Conservation (phyloP, 2,797 vertebrate species). For the Oreortyx pictus region DNA sequence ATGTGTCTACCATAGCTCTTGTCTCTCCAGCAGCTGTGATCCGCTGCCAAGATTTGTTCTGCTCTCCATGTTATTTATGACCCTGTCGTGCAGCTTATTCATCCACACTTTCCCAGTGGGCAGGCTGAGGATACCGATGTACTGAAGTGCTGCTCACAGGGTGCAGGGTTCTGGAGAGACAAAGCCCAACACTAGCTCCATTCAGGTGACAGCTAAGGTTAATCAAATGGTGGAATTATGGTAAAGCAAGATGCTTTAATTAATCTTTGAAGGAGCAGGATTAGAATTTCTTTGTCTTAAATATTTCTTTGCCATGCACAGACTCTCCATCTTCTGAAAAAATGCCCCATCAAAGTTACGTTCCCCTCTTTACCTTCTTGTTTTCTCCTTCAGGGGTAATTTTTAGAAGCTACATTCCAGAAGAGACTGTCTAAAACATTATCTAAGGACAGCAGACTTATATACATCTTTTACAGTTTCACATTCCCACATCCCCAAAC, state of each 20-base stretch:
- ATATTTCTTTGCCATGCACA: background rate
- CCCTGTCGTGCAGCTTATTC: conserved; percentile 40
- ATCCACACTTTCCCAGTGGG: conserved; percentile 5
- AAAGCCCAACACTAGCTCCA: background rate
- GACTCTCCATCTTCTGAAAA: background rate
- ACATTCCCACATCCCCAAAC: background rate
- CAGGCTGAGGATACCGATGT: background rate
- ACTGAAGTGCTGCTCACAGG: background rate
- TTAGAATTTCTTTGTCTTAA: background rate
- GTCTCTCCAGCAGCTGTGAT: conserved; percentile 46
- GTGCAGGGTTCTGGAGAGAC: background rate
- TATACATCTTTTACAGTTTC: background rate
- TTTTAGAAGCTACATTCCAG: background rate
- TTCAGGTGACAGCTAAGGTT: background rate
- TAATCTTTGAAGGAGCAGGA: background rate
- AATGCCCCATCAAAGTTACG: background rate
- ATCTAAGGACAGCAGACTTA: background rate
- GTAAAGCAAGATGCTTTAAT: background rate
- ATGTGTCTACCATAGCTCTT: conserved; percentile 44
- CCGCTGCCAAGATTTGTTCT: conserved; percentile 56
- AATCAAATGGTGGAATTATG: background rate
- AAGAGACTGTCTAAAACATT: background rate
- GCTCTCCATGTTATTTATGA: conserved; percentile 39
- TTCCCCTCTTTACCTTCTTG: background rate
- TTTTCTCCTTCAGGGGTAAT: background rate